phyloP scores from a whole-genome alignment of 2,113 vertebrate species.

The Uria lomvia region DNA sequence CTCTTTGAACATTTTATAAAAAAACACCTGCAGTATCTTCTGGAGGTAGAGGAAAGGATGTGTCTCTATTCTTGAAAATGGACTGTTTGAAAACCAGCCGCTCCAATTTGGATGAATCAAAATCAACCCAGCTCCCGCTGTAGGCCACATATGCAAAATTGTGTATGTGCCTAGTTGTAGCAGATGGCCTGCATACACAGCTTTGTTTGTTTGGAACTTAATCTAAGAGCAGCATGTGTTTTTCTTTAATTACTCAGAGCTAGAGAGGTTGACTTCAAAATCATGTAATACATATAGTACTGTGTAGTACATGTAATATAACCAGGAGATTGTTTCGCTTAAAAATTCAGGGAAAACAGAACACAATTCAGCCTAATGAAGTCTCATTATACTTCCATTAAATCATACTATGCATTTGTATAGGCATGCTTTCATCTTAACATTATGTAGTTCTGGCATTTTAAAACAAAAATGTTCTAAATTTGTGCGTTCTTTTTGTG shows the following conservation, averaged over 20 bases:
- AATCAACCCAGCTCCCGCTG: background rate
- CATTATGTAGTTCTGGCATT: rapidly evolving
- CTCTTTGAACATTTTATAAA: background rate
- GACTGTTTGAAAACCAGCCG: background rate
- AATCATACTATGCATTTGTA: background rate
- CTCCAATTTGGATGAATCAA: background rate
- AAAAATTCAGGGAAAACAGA: background rate
- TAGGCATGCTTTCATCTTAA: background rate
- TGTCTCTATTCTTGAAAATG: background rate
- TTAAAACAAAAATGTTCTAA: background rate
- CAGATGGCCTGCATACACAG: conserved; percentile 44
- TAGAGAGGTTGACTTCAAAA: conserved; percentile 44
- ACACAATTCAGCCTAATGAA: background rate
- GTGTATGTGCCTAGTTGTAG: background rate
- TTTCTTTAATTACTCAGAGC: conserved; percentile 56
- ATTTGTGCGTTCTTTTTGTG: background rate
- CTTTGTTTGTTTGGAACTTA: conserved; percentile 52
- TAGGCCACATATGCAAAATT: background rate
- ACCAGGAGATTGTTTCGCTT: background rate
- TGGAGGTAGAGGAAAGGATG: background rate
- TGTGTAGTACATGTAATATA: background rate
- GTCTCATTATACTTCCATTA: background rate
- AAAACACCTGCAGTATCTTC: background rate
- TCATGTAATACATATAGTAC: background rate
- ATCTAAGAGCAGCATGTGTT: conserved; percentile 59